These are phyloP conservation scores for Oncopeltus fasciatus DNA, from an alignment of 1,140 invertebrate species.

Conservation along the genomic window DNA sequence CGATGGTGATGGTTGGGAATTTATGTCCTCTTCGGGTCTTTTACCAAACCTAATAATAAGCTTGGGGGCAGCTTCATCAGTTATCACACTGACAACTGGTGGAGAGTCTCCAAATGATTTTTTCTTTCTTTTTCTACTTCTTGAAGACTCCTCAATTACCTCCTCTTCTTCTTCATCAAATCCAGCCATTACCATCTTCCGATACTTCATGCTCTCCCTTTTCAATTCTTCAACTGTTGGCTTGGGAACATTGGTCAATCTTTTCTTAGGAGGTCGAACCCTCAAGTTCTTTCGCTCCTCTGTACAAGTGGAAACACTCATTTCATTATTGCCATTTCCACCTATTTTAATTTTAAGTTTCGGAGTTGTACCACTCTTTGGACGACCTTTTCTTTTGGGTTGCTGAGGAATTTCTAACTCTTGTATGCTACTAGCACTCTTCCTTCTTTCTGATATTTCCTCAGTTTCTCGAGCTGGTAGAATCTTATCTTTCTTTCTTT, in stretches of 20 bases:
- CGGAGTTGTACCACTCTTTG: conserved; percentile 34
- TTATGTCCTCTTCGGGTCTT: conserved; percentile 22
- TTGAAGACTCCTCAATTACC: conserved; percentile 33
- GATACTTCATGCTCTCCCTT: conserved; percentile 73
- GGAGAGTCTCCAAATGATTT: conserved; percentile 19
- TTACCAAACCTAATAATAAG: conserved; percentile 48
- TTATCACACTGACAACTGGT: conserved; percentile 26
- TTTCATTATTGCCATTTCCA: conserved; percentile 20
- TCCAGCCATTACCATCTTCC: conserved; percentile 66
- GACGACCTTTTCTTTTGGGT: conserved; percentile 22
- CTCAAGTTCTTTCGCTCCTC: conserved; percentile 37
- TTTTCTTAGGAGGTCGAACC: conserved; percentile 65
- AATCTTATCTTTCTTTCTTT: conserved; percentile 42
- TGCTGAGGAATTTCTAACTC: conserved; percentile 16
- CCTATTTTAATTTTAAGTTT: conserved; percentile 76
- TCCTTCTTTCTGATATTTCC: conserved; percentile 25
- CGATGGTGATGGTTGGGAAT: not conserved
- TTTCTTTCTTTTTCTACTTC: conserved; percentile 17
- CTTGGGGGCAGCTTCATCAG: conserved; percentile 43
- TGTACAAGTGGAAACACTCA: conserved; percentile 24
- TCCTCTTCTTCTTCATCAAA: conserved; percentile 49
- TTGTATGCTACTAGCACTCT: not conserved
- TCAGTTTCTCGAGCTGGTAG: conserved; percentile 34
- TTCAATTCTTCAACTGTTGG: conserved; percentile 61
- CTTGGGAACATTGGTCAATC: conserved; percentile 41